Evolutionary conservation across 92 coral and sea anemone species (phyloP).

Genomic region (Nematostella vectensis): DNA sequence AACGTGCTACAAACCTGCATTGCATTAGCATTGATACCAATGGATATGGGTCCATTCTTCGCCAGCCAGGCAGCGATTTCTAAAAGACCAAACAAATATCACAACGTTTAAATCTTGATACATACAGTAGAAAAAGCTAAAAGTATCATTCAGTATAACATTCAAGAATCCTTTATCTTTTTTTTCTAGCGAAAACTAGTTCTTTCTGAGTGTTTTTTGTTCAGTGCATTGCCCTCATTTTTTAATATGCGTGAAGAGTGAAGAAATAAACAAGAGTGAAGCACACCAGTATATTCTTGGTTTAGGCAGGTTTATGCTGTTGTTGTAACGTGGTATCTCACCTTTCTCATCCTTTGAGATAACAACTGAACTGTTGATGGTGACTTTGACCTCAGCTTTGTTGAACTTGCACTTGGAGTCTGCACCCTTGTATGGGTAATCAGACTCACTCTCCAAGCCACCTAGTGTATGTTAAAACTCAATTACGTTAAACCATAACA

Average conservation of each 20-base stretch:
- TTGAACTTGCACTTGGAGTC: slow-evolving; percentile 71
- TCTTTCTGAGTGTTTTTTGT: too few species aligned
- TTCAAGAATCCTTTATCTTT: too few species aligned
- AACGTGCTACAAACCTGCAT: slow-evolving; percentile 96
- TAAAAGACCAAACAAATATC: slow-evolving; percentile 3
- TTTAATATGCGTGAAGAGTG: too few species aligned
- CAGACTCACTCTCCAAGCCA: slow-evolving; percentile 74
- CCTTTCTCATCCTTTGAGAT: slow-evolving; percentile 86
- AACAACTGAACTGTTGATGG: slow-evolving; percentile 73
- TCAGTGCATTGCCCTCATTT: too few species aligned
- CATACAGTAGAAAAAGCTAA: slow-evolving; percentile 3
- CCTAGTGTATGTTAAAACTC: too few species aligned
- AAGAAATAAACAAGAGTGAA: too few species aligned
- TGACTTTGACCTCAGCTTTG: slow-evolving; percentile 67
- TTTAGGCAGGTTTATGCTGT: too few species aligned
- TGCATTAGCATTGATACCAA: slow-evolving; percentile 90
- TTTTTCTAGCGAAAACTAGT: too few species aligned
- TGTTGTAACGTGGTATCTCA: too few species aligned
- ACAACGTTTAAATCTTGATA: background rate
- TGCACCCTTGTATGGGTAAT: slow-evolving; percentile 77
- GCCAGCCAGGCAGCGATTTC: slow-evolving; percentile 98
- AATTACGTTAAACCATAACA: background rate
- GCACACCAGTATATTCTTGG: too few species aligned
- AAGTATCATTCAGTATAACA: background rate
- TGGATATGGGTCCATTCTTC: slow-evolving; percentile 93